Conservation (phyloP, 2,797 vertebrate genomes). For the Silurus lanzhouensis region DNA sequence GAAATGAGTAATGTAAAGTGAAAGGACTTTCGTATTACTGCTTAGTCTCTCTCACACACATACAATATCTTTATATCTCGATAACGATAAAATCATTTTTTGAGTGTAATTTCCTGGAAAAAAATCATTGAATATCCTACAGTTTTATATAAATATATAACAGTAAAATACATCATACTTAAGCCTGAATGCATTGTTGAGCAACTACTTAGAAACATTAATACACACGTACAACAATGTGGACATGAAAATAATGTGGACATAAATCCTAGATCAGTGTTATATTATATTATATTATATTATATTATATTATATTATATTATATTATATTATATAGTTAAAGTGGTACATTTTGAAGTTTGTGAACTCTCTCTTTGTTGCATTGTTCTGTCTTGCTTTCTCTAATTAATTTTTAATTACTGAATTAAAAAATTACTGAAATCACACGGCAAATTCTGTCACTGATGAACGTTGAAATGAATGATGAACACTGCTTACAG, state of each 20-base stretch:
- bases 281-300: not conserved
- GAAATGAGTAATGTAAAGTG: conserved; percentile 1
- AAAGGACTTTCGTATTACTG: not conserved
- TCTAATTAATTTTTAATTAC: not conserved
- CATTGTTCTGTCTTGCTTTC: too few relatives aligned
- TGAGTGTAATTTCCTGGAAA: not conserved
- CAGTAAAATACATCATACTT: not conserved
- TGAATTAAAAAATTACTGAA: not conserved
- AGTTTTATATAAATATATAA: not conserved
- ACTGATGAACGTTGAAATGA: not conserved
- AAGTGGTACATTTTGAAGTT: too few relatives aligned
- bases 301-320: too few relatives aligned
- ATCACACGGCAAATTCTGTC: not conserved
- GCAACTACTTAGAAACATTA: not conserved
- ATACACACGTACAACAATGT: not conserved
- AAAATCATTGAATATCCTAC: not conserved
- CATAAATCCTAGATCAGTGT: not conserved
- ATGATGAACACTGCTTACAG: too few relatives aligned
- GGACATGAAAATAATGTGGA: not conserved
- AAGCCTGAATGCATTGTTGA: not conserved
- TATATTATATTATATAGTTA: too few relatives aligned
- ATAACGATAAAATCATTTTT: conserved; percentile 20
- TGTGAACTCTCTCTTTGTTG: not conserved
- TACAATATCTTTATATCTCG: conserved; percentile 15
- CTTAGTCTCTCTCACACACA: not conserved